phyloP scores from a whole-genome alignment of 2,797 vertebrate genomes.

The Momotus momota region DNA sequence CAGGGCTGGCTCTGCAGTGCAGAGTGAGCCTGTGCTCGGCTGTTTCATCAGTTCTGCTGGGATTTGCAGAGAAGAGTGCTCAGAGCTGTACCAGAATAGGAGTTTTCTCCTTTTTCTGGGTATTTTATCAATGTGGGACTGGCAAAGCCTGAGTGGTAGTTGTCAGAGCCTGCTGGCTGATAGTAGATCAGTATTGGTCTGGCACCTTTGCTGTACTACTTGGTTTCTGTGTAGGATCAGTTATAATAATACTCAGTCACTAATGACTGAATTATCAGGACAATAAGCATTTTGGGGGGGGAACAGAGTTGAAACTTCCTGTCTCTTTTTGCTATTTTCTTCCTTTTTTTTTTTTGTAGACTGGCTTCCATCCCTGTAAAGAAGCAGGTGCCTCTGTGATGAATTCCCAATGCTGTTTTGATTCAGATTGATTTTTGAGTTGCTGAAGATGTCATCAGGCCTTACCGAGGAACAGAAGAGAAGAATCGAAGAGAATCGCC shows the following conservation, averaged over 20 bases:
- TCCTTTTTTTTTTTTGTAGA: neutral
- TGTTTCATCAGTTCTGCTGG: neutral
- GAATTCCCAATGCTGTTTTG: neutral
- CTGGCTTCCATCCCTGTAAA: neutral
- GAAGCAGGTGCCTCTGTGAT: neutral
- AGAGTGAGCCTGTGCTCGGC: neutral
- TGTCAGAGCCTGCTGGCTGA: neutral
- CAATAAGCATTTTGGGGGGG: neutral
- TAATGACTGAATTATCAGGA: neutral
- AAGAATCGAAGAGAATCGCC: slow-evolving; percentile 93
- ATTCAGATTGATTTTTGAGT: neutral
- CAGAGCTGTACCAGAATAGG: neutral
- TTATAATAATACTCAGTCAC: neutral
- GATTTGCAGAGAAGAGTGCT: neutral
- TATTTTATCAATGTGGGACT: neutral
- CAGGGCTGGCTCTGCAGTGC: neutral
- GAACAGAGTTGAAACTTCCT: neutral
- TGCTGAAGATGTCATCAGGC: slow-evolving; percentile 84
- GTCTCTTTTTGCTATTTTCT: neutral
- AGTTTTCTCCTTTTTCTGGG: fast-evolving
- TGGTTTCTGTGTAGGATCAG: neutral
- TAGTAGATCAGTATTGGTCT: neutral
- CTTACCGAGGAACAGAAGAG: slow-evolving; percentile 91
- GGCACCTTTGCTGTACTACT: neutral
- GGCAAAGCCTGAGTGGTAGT: neutral